Conservation (phyloP, 1,140 invertebrate genomes). For the Meloidogyne floridensis region DNA sequence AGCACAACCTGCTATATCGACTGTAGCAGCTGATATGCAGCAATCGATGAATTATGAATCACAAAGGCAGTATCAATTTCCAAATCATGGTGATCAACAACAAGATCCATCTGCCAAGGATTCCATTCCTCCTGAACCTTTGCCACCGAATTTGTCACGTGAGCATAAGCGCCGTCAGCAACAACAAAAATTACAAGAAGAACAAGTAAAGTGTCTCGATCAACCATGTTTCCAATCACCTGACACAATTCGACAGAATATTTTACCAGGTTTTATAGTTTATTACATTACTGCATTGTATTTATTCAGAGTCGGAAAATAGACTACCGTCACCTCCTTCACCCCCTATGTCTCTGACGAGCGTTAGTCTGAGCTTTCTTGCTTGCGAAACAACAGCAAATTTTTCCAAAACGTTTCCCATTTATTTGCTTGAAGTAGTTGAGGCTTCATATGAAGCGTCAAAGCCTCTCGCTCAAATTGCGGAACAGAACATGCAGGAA, state of each 20-base stretch:
- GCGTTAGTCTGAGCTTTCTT: background rate
- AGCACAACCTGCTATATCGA: background rate
- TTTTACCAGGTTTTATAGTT: background rate
- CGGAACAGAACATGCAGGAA: too few species aligned
- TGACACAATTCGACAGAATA: background rate
- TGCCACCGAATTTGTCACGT: constrained; percentile 36
- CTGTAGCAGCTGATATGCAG: constrained; percentile 27
- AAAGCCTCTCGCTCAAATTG: background rate
- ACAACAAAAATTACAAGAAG: constrained; percentile 18
- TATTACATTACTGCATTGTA: background rate
- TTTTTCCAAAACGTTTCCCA: background rate
- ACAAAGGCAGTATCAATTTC: constrained; percentile 1
- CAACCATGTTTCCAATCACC: background rate
- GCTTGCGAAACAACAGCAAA: background rate
- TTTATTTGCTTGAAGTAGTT: background rate
- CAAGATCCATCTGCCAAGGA: constrained; percentile 34
- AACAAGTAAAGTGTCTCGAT: background rate
- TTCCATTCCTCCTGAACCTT: constrained; percentile 53
- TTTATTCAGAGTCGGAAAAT: background rate
- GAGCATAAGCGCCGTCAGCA: constrained; percentile 27
- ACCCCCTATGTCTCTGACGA: background rate
- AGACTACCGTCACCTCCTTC: background rate
- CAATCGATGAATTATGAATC: background rate
- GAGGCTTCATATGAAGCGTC: background rate
- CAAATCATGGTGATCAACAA: constrained; percentile 10